Conservation (phyloP, 2,797 vertebrate genomes). For the Aphelocoma californica region DNA sequence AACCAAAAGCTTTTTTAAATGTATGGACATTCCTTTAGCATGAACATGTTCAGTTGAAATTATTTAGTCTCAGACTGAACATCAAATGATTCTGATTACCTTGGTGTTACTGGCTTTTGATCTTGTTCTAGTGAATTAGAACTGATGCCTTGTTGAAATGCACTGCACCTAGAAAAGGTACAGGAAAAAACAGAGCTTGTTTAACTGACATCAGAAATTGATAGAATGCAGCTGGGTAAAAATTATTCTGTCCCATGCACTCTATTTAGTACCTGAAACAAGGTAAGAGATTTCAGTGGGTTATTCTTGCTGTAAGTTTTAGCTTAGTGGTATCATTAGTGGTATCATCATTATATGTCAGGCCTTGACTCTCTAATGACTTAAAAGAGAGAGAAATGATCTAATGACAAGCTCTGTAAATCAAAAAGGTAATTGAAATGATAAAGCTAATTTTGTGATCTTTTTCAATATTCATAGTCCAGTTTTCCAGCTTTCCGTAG, state of each 20-base stretch:
- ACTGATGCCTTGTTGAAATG: neutral
- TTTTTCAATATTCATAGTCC: neutral
- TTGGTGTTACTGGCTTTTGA: neutral
- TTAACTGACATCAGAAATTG: neutral
- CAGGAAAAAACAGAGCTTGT: neutral
- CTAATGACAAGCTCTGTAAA: conserved; percentile 1
- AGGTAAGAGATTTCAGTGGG: neutral
- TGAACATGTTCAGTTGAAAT: neutral
- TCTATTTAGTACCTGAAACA: neutral
- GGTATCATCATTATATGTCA: neutral
- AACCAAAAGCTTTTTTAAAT: neutral
- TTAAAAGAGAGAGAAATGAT: neutral
- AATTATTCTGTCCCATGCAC: neutral
- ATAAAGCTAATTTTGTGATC: neutral
- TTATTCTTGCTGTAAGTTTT: neutral
- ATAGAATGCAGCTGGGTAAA: neutral
- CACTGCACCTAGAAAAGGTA: neutral
- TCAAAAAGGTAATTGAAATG: conserved; percentile 20
- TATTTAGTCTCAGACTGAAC: neutral
- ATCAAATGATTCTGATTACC: neutral
- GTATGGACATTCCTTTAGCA: neutral
- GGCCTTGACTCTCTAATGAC: neutral
- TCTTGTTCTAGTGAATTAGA: neutral
- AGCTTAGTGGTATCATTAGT: neutral
- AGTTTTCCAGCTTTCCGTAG: conserved; percentile 26